Evolutionary conservation across 35 echinoderm and acorn worm species (phyloP).

Genomic region (Nesometra sesokonis): DNA sequence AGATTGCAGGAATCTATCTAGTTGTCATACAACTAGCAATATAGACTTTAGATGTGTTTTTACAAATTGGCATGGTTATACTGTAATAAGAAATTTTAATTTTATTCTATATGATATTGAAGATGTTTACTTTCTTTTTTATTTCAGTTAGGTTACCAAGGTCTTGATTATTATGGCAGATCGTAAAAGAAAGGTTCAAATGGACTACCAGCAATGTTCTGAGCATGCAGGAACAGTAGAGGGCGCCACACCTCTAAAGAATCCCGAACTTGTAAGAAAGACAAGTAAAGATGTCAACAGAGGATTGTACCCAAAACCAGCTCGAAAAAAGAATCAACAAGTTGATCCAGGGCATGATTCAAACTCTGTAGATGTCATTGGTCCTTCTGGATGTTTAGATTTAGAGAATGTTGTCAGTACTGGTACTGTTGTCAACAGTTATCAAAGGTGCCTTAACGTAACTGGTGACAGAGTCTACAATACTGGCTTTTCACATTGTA

Average conservation of each 20-base stretch:
- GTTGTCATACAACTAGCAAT: too few relatives aligned
- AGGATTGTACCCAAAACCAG: constrained; percentile 35
- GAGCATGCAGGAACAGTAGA: constrained; percentile 17
- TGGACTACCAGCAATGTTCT: constrained; percentile 27
- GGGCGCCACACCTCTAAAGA: constrained; percentile 32
- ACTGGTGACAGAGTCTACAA: too few relatives aligned
- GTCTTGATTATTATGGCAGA: background rate
- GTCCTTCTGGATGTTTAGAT: background rate
- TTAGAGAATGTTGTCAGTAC: background rate
- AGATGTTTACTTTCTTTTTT: background rate
- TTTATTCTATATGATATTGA: too few relatives aligned
- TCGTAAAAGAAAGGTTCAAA: constrained; percentile 14
- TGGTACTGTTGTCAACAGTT: background rate
- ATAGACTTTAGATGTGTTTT: too few relatives aligned
- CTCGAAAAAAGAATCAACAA: background rate
- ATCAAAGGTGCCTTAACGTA: background rate
- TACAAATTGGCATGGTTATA: too few relatives aligned
- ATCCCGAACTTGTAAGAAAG: constrained; percentile 19
- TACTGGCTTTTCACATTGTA: too few relatives aligned
- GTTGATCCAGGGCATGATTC: too few relatives aligned
- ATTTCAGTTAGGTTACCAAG: background rate
- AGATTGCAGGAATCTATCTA: too few relatives aligned
- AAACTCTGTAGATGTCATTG: constrained; percentile 7
- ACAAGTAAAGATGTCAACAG: constrained; percentile 36
- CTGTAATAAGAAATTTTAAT: too few relatives aligned